phyloP scores from a whole-genome alignment of 2,888 invertebrate genomes.

The Ormia ochracea region DNA sequence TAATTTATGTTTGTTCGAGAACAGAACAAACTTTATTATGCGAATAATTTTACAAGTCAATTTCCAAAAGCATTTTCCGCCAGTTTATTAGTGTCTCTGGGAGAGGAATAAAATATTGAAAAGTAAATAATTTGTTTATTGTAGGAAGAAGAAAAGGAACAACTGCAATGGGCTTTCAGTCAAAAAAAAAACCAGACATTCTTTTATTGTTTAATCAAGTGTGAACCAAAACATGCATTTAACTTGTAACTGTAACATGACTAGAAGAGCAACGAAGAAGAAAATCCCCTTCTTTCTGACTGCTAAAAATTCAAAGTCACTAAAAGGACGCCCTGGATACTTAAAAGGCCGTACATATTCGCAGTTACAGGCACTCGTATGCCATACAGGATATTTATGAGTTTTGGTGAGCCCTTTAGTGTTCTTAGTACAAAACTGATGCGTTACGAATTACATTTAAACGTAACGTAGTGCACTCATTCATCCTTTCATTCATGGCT shows the following conservation, averaged over 20 bases:
- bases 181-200: not conserved
- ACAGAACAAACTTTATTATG: slow-evolving; percentile 41
- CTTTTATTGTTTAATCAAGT: slow-evolving; percentile 58
- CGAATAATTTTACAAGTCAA: slow-evolving; percentile 58
- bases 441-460: slow-evolving; percentile 58
- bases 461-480: slow-evolving; percentile 40
- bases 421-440: slow-evolving; percentile 17
- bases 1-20: slow-evolving; percentile 20
- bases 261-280: not conserved
- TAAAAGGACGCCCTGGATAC: not conserved
- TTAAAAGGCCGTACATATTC: too few relatives aligned
- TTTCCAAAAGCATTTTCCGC: slow-evolving; percentile 43
- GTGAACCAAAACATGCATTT: slow-evolving; percentile 58
- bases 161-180: not conserved
- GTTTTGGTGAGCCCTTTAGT: not conserved
- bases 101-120: slow-evolving; percentile 23
- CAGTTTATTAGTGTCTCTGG: slow-evolving; percentile 38
- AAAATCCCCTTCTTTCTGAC: slow-evolving; percentile 7
- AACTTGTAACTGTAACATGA: slow-evolving; percentile 52
- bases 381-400: not conserved
- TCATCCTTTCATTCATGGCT: not conserved
- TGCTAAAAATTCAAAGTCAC: slow-evolving; percentile 12
- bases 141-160: not conserved
- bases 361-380: not conserved
- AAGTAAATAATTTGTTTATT: slow-evolving; percentile 31